Base-by-base conservation (phyloP, 2,797 vertebrate genomes). In the Gadopsis marmoratus region DNA sequence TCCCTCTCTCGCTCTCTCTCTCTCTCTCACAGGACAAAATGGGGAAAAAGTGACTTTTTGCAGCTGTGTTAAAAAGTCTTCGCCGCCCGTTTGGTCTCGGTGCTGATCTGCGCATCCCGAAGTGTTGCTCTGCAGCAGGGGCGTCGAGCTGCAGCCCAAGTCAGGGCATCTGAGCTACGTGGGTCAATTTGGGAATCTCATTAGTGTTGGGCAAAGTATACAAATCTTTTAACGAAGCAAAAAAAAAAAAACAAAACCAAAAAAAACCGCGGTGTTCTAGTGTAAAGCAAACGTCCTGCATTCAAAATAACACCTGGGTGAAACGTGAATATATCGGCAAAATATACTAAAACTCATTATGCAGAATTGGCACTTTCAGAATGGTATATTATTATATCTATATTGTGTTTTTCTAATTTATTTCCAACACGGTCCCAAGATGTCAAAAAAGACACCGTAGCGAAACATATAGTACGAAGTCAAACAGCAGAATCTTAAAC, bases 11-110 rank as follows among this genome's bases (percentile, higher is more conserved):
- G 47, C 54, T 50, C 58, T 62, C 74, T 62, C 74, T 19, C 68
- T n/a, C 54, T 60, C 77, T 63, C 74, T 93, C 84, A 87, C 86
- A 93, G 92, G 91, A 91, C 88, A 93, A 89, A 90, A 89, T 80
- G 90, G 85, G 83, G 78, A 86, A 56, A 79, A 91, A 53, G 89
- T 90, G 88, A 91, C 85, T n/a, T 91, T 90, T 63, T 79, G 79
- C 82, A 74, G 85, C 79, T 78, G 82, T 79, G 60, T 78, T 48
- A 79, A 67, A 53, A 67, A 89, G 81, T 86, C 65, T 53, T 63
- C 53, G 1, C 47, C 6, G 45, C 71, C 71, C 71, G 65, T 67
- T 75, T n/a, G n/a, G n/a, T n/a, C n/a, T n/a, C n/a, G n/a, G n/a
- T n/a, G n/a, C n/a, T n/a, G n/a, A n/a, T n/a, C n/a, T n/a, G n/a